Evolutionary conservation across 53 echinoderm and acorn worm genomes (phyloP), one percentile per base, ranked within the genome.

Genomic region (Holothuria scabra): DNA sequence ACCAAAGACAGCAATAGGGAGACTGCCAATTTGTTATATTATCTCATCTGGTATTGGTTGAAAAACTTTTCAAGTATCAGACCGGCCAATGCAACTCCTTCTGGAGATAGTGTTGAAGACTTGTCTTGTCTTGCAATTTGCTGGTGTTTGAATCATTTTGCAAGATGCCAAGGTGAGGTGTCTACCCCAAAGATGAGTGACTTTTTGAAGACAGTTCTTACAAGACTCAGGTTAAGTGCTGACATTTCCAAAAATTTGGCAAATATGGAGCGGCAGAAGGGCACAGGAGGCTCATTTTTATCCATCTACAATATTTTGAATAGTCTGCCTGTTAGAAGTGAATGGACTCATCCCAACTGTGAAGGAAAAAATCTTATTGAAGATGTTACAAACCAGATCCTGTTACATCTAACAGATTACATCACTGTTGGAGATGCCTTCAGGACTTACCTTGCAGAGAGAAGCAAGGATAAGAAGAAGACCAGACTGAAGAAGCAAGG

Each of bases 1-100:
- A 12, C 13, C 34, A 48, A 72, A 21, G 26, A 44, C 24, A 13
- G 14, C 7, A 41, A 72, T 44, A 72, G 48, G 9, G 72, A 72
- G 48, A 34, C 26, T 46, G 72, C 72, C 34, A 48, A n/a, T 44
- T 44, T 48, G 9, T 44, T 72, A 23, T 72, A 72, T 72, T 72
- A 72, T n/a, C 72, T 72, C 46, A 72, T 72, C 46, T 72, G 48
- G 24, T 48, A 72, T 72, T 72, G 72, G 72, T 46, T 72, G 72
- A 72, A 46, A 72, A 32, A 72, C 72, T 44, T 5, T 26, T 44
- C 41, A 72, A 72, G 41, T 38, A 24, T 38, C 48, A 48, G 48
- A 19, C 18, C 20, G 37, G 24, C 72, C 72, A 72, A 72, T 72
- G 46, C 22, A 25, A 72, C 26, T 13, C 20, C 72, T 46, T 23